phyloP scores from a whole-genome alignment of 2,888 invertebrate species.

The Arctia plantaginis region DNA sequence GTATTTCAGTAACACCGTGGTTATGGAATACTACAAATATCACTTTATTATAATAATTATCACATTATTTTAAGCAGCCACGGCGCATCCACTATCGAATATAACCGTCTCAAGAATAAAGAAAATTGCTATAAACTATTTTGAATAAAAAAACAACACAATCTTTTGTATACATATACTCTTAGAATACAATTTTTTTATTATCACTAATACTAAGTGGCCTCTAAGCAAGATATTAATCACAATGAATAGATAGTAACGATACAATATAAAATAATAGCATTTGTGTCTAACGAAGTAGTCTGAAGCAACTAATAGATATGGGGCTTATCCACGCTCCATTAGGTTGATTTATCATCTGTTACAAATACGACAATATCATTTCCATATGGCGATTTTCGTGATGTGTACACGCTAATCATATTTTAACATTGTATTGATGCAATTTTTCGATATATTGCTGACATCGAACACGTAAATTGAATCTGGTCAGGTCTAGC shows the following conservation, averaged over 20 bases:
- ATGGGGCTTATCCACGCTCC: slow-evolving; percentile 29
- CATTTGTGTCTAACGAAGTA: slow-evolving; percentile 1
- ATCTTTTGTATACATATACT: background rate
- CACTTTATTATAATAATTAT: no score
- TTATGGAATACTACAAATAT: no score
- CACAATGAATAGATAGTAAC: background rate
- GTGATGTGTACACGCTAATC: slow-evolving; percentile 14
- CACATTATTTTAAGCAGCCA: no score
- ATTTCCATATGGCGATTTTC: slow-evolving; percentile 27
- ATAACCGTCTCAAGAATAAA: no score
- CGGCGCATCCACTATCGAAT: no score
- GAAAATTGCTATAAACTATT: background rate
- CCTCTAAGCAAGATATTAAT: background rate
- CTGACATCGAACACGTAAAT: no score
- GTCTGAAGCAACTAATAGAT: slow-evolving; percentile 28
- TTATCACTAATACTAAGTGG: background rate
- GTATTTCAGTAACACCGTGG: no score
- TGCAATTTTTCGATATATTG: background rate
- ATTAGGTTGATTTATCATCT: slow-evolving; percentile 48
- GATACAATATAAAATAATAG: background rate
- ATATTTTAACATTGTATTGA: slow-evolving; percentile 8
- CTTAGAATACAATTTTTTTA: background rate
- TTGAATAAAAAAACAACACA: background rate
- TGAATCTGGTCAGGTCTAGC: no score
- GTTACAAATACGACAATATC: slow-evolving; percentile 36